These are phyloP conservation scores for Aviceda subcristata DNA, from an alignment of 2,113 vertebrate genomes.

Conservation along the genomic window DNA sequence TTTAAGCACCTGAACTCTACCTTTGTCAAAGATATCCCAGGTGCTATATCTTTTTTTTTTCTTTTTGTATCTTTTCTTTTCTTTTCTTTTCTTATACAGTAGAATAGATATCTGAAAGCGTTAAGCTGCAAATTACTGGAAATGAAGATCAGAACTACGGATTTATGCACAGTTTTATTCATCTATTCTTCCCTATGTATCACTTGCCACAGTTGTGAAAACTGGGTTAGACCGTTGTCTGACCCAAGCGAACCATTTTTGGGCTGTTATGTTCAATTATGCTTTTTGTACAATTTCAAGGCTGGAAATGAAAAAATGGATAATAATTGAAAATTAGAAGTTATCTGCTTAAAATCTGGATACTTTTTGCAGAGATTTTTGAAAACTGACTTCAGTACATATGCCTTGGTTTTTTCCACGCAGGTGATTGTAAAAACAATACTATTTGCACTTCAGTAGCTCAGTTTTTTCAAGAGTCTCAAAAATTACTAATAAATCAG, in stretches of 20 bases:
- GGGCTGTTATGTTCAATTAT: neutral
- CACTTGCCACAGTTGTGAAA: neutral
- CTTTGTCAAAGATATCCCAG: neutral
- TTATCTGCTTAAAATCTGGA: neutral
- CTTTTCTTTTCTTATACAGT: rapidly evolving
- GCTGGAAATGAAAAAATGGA: neutral
- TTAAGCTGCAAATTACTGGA: neutral
- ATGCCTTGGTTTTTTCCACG: neutral
- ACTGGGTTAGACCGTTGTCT: neutral
- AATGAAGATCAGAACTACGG: neutral
- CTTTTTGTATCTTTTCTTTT: no score
- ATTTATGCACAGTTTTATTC: neutral
- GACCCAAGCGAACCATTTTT: neutral
- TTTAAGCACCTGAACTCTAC: neutral
- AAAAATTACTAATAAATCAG: neutral
- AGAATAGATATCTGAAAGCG: neutral
- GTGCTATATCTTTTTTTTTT: neutral
- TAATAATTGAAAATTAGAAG: neutral
- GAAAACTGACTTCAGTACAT: neutral
- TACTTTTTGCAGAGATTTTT: neutral
- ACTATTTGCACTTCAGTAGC: neutral
- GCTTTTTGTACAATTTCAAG: neutral
- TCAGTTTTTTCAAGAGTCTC: neutral
- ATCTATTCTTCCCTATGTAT: neutral
- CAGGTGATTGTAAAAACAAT: neutral